A percentile compares a stretch with the other conserved stretches of the same genome.
Evolutionary conservation across 2,797 vertebrate species (phyloP).

Genomic region (Argentina silus): DNA sequence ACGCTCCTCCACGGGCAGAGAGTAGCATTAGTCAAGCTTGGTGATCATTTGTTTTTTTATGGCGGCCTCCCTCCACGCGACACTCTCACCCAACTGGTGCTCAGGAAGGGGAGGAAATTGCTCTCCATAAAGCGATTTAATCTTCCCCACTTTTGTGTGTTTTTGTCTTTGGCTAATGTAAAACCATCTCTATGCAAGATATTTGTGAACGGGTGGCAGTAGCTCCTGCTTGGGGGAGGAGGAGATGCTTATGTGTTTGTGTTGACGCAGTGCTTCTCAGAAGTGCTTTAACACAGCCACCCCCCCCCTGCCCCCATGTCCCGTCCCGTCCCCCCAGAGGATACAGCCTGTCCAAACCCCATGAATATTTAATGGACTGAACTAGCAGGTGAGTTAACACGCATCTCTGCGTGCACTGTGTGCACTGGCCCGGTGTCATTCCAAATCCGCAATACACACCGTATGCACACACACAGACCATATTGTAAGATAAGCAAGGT

Average conservation of each 20-base stretch:
- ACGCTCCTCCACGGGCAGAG: conserved; percentile 51
- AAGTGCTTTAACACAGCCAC: conserved; percentile 51
- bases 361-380: conserved; percentile 61
- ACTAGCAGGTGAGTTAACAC: conserved; percentile 49
- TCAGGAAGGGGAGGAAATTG: conserved; percentile 41
- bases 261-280: conserved; percentile 6
- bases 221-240: too few species aligned
- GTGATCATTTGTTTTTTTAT: conserved; percentile 60
- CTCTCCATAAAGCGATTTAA: conserved; percentile 2
- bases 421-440: conserved; percentile 12
- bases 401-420: conserved; percentile 20
- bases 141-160: conserved; percentile 17
- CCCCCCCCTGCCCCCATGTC: conserved; percentile 3
- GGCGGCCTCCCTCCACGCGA: conserved; percentile 47
- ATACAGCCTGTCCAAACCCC: conserved; percentile 44
- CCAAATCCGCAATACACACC: conserved; percentile 24
- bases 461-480: conserved; percentile 9
- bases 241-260: too few species aligned
- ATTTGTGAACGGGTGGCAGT: too few species aligned
- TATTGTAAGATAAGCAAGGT: not conserved
- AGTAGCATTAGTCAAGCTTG: conserved; percentile 55
- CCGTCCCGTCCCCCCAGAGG: conserved; percentile 26
- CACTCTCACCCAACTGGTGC: conserved; percentile 51
- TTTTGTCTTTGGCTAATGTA: conserved; percentile 36
- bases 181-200: conserved; percentile 43